These are phyloP conservation scores for Hirtodrosophila cameraria DNA, from an alignment of 2,888 invertebrate genomes.

Conservation along the genomic window DNA sequence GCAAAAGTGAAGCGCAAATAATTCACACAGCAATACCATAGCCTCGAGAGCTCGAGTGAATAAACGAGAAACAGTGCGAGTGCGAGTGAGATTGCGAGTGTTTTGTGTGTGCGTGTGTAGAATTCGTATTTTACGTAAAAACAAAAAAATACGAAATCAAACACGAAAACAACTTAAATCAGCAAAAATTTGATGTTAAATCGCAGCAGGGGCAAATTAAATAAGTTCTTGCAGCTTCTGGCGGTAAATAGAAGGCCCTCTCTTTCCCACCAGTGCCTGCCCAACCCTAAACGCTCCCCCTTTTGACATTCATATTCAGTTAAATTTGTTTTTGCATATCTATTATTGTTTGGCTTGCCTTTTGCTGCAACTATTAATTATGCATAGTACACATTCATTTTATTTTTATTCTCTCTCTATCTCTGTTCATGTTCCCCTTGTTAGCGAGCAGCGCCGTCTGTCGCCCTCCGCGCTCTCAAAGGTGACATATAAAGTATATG, in stretches of 20 bases:
- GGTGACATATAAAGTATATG: slow-evolving; percentile 36
- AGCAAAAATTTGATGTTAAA: slow-evolving; percentile 82
- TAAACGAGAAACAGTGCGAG: slow-evolving; percentile 69
- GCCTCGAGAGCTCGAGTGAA: slow-evolving; percentile 57
- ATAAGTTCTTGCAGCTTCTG: slow-evolving; percentile 83
- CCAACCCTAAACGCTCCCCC: slow-evolving; percentile 63
- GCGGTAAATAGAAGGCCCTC: slow-evolving; percentile 76
- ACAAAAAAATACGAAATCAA: slow-evolving; percentile 22
- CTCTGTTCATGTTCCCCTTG: slow-evolving; percentile 22
- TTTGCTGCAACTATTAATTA: slow-evolving; percentile 67
- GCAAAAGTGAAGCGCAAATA: slow-evolving; percentile 69
- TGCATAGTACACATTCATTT: slow-evolving; percentile 69
- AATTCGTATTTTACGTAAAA: slow-evolving; percentile 76
- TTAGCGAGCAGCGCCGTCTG: slow-evolving; percentile 35
- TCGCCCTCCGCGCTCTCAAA: slow-evolving; percentile 31
- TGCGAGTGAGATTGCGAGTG: slow-evolving; percentile 61
- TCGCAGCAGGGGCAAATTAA: slow-evolving; percentile 83
- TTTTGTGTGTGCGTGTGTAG: slow-evolving; percentile 63
- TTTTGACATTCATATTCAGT: slow-evolving; percentile 49
- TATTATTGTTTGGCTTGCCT: slow-evolving; percentile 65
- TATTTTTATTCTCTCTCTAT: slow-evolving; percentile 59
- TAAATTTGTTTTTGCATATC: slow-evolving; percentile 35
- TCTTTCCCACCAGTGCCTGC: slow-evolving; percentile 11
- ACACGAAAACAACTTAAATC: slow-evolving; percentile 43
- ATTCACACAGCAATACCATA: slow-evolving; percentile 49